A percentile compares a stretch with the other conserved stretches of the same genome.
phyloP scores from a whole-genome alignment of 2,888 invertebrate species.

The Cataglyphis albicans region DNA sequence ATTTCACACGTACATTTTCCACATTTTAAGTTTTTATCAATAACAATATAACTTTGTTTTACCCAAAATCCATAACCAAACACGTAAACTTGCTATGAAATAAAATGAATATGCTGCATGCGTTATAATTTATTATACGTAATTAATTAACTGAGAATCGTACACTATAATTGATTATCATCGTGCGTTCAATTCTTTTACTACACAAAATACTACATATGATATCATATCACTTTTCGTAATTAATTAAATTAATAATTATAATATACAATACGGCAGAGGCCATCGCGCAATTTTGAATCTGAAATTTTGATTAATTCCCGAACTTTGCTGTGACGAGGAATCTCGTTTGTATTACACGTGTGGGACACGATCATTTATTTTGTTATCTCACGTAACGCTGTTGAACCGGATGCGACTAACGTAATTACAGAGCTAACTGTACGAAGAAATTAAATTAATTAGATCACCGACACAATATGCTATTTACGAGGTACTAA shows the following conservation, averaged over 20 bases:
- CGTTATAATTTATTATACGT: constrained; percentile 36
- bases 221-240: constrained; percentile 50
- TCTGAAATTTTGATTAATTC: constrained; percentile 52
- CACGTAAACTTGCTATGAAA: constrained; percentile 8
- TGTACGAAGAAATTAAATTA: constrained; percentile 52
- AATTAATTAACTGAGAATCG: constrained; percentile 53
- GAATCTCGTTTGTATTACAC: constrained; percentile 48
- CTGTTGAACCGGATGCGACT: constrained; percentile 39
- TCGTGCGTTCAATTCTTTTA: constrained; percentile 33
- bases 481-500: constrained; percentile 41
- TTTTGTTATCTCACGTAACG: constrained; percentile 48
- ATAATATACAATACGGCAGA: constrained; percentile 43
- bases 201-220: constrained; percentile 15
- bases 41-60: neutral
- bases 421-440: constrained; percentile 47
- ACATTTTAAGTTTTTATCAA: constrained; percentile 18
- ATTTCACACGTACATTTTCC: neutral
- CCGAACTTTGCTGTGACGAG: constrained; percentile 44
- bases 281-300: constrained; percentile 47
- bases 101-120: constrained; percentile 19
- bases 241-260: constrained; percentile 56
- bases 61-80: neutral
- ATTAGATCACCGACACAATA: constrained; percentile 51
- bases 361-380: constrained; percentile 46
- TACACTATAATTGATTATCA: constrained; percentile 44